phyloP scores from a whole-genome alignment of 2,113 vertebrate species.

The Ibidorhyncha struthersii region DNA sequence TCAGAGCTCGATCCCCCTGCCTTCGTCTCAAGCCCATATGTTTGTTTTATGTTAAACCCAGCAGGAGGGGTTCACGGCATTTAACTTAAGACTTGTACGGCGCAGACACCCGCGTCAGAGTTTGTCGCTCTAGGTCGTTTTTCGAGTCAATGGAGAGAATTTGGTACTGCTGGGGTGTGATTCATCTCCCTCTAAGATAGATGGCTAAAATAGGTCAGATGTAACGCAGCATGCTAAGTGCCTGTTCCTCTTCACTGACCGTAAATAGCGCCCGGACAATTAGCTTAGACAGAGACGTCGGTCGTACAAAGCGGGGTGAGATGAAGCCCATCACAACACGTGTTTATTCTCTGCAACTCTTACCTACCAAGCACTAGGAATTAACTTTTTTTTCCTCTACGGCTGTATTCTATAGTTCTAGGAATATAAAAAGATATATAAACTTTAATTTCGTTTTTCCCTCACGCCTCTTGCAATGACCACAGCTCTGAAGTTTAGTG shows the following conservation, averaged over 20 bases:
- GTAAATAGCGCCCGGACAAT: not conserved
- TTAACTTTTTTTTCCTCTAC: not conserved
- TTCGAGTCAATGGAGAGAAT: not conserved
- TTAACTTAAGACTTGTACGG: not conserved
- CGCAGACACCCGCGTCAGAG: fast-evolving
- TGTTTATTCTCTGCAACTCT: not conserved
- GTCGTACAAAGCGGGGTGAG: not conserved
- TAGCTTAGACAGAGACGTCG: not conserved
- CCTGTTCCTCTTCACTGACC: not conserved
- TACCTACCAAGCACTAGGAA: not conserved
- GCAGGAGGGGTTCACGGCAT: not conserved
- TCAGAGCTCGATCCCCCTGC: not conserved
- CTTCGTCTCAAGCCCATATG: not conserved
- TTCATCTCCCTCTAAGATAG: not conserved
- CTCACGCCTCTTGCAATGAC: not conserved
- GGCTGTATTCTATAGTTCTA: not conserved
- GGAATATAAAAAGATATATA: not conserved
- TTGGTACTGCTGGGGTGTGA: not conserved
- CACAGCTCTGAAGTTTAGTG: not conserved
- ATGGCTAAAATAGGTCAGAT: not conserved
- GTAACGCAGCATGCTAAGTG: not conserved
- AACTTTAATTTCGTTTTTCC: not conserved
- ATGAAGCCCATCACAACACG: not conserved
- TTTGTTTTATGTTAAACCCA: not conserved
- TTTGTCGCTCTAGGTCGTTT: not conserved